These are phyloP conservation scores for Tenualosa ilisha DNA, from an alignment of 2,797 vertebrate species.

Conservation along the genomic window DNA sequence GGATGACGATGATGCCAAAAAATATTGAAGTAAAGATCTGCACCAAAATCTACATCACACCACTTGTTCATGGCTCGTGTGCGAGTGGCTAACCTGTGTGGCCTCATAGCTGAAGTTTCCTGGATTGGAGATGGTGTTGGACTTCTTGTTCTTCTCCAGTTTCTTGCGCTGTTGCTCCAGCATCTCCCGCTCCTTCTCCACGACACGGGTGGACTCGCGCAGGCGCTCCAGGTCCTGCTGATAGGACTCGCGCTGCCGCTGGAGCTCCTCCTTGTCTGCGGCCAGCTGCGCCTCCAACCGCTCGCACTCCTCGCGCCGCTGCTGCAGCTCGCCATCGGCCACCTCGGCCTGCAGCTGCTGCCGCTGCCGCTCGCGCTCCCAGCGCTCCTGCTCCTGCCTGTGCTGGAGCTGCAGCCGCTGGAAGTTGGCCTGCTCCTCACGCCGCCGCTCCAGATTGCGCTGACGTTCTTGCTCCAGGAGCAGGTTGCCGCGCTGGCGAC, in stretches of 20 bases:
- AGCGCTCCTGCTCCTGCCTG: conserved; percentile 81
- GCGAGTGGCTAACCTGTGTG: neutral
- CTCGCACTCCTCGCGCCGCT: conserved; percentile 67
- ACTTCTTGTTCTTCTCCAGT: conserved; percentile 70
- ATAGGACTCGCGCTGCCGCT: conserved; percentile 75
- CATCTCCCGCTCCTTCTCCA: conserved; percentile 79
- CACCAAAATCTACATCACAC: too few relatives aligned
- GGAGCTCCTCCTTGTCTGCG: conserved; percentile 74
- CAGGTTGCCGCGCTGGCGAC: conserved; percentile 69
- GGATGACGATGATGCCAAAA: neutral
- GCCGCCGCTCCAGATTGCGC: conserved; percentile 87
- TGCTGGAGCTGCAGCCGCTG: conserved; percentile 83
- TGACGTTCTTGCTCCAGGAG: conserved; percentile 92
- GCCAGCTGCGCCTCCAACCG: conserved; percentile 66
- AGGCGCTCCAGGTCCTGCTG: conserved; percentile 90
- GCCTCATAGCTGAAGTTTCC: conserved; percentile 44
- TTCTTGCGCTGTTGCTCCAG: conserved; percentile 69
- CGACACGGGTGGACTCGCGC: conserved; percentile 75
- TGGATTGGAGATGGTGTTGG: conserved; percentile 52
- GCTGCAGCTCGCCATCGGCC: conserved; percentile 65
- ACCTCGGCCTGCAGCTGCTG: conserved; percentile 69
- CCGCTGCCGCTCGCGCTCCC: conserved; percentile 81
- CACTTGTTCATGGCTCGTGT: too few relatives aligned
- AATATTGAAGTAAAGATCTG: too few relatives aligned
- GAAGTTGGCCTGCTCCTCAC: conserved; percentile 81